phyloP scores from a whole-genome alignment of 2,113 vertebrate genomes.

The Esox niger region DNA sequence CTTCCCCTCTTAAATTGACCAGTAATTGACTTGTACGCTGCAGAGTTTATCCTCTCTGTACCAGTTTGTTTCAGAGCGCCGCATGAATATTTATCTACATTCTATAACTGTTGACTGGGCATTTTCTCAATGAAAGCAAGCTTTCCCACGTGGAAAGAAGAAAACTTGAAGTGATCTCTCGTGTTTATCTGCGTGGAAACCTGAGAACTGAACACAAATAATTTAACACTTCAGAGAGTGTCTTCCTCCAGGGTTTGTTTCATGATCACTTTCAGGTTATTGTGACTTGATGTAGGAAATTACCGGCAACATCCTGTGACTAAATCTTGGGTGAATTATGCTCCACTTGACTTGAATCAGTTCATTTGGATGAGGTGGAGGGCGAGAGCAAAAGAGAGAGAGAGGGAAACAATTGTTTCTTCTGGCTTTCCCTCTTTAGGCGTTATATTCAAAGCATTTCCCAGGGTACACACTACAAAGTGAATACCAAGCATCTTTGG shows the following conservation, averaged over 20 bases:
- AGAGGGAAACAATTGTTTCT: conserved; percentile 56
- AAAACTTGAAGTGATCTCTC: conserved; percentile 18
- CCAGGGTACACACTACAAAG: conserved; percentile 69
- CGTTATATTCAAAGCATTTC: conserved; percentile 48
- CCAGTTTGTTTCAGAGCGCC: conserved; percentile 29
- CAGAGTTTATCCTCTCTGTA: conserved; percentile 31
- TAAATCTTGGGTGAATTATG: conserved; percentile 19
- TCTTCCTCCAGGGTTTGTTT: conserved; percentile 30
- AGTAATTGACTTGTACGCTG: conserved; percentile 13
- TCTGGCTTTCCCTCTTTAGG: conserved; percentile 58
- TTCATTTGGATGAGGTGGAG: conserved; percentile 43
- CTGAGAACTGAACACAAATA: conserved; percentile 46
- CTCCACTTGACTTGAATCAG: conserved; percentile 48
- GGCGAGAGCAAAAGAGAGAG: no score
- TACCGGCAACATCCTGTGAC: conserved; percentile 28
- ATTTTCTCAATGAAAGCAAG: conserved; percentile 40
- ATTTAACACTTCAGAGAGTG: conserved; percentile 47
- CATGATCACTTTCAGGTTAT: conserved; percentile 31
- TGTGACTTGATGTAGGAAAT: conserved; percentile 23
- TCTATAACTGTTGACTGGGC: conserved; percentile 51
- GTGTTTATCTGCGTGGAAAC: conserved; percentile 39
- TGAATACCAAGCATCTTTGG: conserved; percentile 66
- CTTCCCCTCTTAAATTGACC: background rate
- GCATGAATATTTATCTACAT: conserved; percentile 47
- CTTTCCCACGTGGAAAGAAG: conserved; percentile 31